These are phyloP conservation scores for Ridgeia piscesae DNA, from an alignment of 1,140 invertebrate genomes.

Conservation along the genomic window DNA sequence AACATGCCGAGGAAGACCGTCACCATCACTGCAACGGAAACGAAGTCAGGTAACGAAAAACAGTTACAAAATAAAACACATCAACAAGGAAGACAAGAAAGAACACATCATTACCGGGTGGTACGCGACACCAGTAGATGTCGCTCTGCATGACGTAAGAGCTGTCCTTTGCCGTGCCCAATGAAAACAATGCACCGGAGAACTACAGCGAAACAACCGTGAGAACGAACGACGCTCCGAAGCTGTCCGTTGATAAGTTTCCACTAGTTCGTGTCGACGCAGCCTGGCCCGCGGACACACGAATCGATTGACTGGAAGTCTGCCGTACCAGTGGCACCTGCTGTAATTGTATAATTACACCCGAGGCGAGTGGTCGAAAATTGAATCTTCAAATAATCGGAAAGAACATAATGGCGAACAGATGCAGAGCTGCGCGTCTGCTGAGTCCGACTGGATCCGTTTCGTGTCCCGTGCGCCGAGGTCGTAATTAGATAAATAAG, in stretches of 20 bases:
- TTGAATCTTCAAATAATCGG: conserved; percentile 1
- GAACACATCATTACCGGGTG: neutral
- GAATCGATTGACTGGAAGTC: neutral
- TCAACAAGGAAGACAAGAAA: neutral
- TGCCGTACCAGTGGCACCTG: neutral
- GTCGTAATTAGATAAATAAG: neutral
- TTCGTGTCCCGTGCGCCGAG: neutral
- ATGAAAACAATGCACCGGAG: neutral
- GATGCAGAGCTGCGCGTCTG: neutral
- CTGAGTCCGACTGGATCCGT: neutral
- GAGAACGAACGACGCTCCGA: neutral
- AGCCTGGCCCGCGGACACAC: neutral
- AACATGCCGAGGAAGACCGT: conserved; percentile 10
- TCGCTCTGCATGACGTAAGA: neutral
- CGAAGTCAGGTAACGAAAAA: neutral
- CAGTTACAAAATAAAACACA: neutral
- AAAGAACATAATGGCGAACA: neutral
- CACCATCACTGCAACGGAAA: conserved; percentile 16
- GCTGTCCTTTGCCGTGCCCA: neutral
- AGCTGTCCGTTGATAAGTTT: neutral
- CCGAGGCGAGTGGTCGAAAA: neutral
- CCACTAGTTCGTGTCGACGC: neutral
- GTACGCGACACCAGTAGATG: neutral
- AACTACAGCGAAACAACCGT: neutral
- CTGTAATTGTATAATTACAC: neutral